Evolutionary conservation across 2,888 invertebrate species (phyloP).

Genomic region (Pinctada fucata): DNA sequence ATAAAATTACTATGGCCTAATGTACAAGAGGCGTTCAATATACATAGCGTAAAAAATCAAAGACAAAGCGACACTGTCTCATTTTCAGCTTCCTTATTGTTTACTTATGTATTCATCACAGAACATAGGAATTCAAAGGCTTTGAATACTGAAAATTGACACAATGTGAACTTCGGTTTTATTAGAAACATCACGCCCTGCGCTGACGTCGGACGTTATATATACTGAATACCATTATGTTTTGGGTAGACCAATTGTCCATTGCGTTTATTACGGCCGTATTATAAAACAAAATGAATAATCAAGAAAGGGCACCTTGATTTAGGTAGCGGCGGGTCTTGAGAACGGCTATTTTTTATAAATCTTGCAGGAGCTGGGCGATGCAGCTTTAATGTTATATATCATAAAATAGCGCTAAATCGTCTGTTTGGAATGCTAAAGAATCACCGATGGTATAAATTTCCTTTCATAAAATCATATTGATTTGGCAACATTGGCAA

Average conservation of each 20-base stretch:
- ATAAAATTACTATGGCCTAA: too few species aligned
- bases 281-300: background rate
- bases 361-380: background rate
- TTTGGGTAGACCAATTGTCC: background rate
- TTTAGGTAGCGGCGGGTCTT: background rate
- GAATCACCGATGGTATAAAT: background rate
- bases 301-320: background rate
- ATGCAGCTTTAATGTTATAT: background rate
- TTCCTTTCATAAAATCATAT: slow-evolving; percentile 4
- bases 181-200: too few species aligned
- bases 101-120: too few species aligned
- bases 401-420: background rate
- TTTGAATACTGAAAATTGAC: too few species aligned
- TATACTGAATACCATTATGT: too few species aligned
- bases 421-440: background rate
- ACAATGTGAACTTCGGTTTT: too few species aligned
- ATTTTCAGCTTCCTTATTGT: too few species aligned
- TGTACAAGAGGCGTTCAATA: too few species aligned
- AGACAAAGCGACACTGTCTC: too few species aligned
- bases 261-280: background rate
- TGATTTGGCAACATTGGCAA: background rate
- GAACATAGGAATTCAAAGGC: too few species aligned
- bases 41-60: too few species aligned
- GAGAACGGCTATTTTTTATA: background rate
- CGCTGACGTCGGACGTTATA: too few species aligned